Percentiles rank a stretch among this genome's conserved stretches.
Conservation (phyloP, 2,113 vertebrate genomes). For the Hemicordylus capensis region DNA sequence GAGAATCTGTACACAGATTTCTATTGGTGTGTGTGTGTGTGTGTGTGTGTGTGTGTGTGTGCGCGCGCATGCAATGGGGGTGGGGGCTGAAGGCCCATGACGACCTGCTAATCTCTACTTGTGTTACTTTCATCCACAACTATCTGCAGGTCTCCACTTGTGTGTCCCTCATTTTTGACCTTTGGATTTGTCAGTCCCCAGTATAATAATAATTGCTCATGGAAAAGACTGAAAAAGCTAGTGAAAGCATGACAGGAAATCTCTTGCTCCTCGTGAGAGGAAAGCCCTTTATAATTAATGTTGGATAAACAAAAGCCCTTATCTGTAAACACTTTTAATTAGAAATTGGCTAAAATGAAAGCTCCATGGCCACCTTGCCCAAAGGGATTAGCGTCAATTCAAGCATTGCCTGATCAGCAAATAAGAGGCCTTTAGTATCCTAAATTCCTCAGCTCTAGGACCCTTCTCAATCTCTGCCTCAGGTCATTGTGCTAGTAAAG, state of each 20-base stretch:
- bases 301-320: conserved; percentile 65
- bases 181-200: neutral
- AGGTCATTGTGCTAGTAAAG: conserved; percentile 50
- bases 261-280: conserved; percentile 43
- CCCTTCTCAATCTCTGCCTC: conserved; percentile 60
- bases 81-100: no score
- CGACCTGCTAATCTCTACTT: no score
- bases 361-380: conserved; percentile 44
- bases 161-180: neutral
- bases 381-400: conserved; percentile 65
- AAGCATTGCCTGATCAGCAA: conserved; percentile 70
- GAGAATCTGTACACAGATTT: neutral
- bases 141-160: neutral
- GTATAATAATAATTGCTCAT: neutral
- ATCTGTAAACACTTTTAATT: conserved; percentile 76
- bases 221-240: conserved; percentile 5
- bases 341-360: conserved; percentile 65
- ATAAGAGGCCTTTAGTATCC: conserved; percentile 65
- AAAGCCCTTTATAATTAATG: conserved; percentile 77
- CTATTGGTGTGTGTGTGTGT: neutral
- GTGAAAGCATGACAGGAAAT: conserved; percentile 59
- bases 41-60: neutral
- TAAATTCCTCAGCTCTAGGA: conserved; percentile 67
- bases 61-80: neutral
- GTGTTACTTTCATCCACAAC: neutral